Conservation (phyloP, 2,888 invertebrate genomes). For the Phalera bucephala region DNA sequence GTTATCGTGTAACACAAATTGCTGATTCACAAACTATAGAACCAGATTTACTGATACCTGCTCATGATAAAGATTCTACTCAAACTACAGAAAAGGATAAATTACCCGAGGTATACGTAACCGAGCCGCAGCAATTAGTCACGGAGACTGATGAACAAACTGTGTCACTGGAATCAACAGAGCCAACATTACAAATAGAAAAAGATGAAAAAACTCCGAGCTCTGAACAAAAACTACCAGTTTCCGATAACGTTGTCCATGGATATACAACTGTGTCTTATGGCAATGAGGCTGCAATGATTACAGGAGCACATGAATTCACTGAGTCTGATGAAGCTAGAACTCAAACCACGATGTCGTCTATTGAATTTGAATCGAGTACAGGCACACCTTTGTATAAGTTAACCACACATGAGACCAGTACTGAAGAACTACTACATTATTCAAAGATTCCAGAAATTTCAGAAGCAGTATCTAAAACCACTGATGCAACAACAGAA, state of each 20-base stretch:
- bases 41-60: neutral
- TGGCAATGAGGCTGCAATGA: neutral
- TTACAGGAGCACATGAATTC: neutral
- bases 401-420: neutral
- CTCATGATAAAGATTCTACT: neutral
- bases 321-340: neutral
- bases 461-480: constrained; percentile 10
- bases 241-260: neutral
- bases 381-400: neutral
- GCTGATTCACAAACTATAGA: neutral
- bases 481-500: constrained; percentile 16
- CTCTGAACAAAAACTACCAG: neutral
- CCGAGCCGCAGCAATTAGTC: neutral
- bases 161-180: neutral
- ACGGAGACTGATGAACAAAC: neutral
- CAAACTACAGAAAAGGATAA: neutral
- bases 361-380: neutral
- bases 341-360: neutral
- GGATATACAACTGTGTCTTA: neutral
- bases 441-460: constrained; percentile 11
- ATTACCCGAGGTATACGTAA: neutral
- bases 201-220: neutral
- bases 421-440: constrained; percentile 2
- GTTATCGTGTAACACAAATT: neutral
- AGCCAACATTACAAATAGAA: neutral